Percentiles rank a stretch among this genome's conserved stretches.
These are phyloP conservation scores for Coelinius sp. DNA, from an alignment of 2,888 invertebrate genomes.

Conservation along the genomic window DNA sequence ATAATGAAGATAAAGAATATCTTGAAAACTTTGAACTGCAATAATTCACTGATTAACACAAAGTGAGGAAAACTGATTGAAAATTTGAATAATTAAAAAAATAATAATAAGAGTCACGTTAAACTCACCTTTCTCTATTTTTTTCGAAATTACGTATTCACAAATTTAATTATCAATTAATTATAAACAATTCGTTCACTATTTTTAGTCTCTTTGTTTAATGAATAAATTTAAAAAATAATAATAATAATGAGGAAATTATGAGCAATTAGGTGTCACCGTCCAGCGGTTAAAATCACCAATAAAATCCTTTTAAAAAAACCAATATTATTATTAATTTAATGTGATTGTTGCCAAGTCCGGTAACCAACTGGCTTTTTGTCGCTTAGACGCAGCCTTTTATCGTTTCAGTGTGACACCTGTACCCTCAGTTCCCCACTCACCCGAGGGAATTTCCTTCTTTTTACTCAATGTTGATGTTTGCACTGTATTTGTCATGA, in stretches of 20 bases:
- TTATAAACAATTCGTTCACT: neutral
- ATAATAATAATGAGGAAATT: neutral
- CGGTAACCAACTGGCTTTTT: conserved; percentile 32
- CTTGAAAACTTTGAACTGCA: neutral
- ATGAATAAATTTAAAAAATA: conserved; percentile 2
- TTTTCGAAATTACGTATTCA: neutral
- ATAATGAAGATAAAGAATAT: too few relatives aligned
- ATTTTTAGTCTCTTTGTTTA: neutral
- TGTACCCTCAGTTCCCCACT: conserved; percentile 26
- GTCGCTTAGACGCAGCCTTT: conserved; percentile 23
- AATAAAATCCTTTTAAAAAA: neutral
- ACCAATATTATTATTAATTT: neutral
- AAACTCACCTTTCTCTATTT: neutral
- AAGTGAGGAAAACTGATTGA: neutral
- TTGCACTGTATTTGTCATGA: neutral
- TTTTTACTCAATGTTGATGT: neutral
- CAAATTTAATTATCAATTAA: neutral
- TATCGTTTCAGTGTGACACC: conserved; percentile 25
- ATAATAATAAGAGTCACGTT: neutral
- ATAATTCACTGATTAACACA: neutral
- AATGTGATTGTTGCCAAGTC: conserved; percentile 2
- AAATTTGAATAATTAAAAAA: neutral
- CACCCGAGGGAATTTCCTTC: conserved; percentile 13
- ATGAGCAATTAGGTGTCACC: neutral
- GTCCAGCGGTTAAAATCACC: conserved; percentile 1